Percentiles rank a stretch among this genome's conserved stretches.
These are phyloP conservation scores for Kryptolebias marmoratus DNA, from an alignment of 2,113 vertebrate genomes.

Conservation along the genomic window DNA sequence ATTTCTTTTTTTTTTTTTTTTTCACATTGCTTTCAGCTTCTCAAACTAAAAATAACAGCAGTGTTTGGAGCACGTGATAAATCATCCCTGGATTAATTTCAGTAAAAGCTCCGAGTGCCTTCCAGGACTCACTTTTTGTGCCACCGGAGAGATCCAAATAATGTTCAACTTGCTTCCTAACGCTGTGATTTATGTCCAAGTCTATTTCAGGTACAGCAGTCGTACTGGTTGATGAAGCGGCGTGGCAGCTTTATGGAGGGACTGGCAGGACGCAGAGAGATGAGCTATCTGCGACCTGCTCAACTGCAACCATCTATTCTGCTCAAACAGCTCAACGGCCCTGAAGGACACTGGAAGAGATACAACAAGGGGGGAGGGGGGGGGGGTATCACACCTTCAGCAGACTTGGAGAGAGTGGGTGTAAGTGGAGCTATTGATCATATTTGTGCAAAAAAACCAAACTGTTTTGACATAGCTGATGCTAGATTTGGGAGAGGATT, in stretches of 20 bases:
- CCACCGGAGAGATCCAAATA: conserved; percentile 35
- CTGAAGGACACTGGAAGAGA: conserved; percentile 22
- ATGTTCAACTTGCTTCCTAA: conserved; percentile 24
- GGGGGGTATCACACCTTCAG: conserved; percentile 49
- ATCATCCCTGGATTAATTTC: conserved; percentile 31
- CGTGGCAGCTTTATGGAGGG: conserved; percentile 33
- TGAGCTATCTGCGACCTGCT: conserved; percentile 7
- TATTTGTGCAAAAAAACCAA: no score
- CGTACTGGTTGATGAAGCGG: conserved; percentile 16
- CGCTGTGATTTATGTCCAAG: conserved; percentile 43
- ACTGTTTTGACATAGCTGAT: no score
- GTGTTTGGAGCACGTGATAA: conserved; percentile 19
- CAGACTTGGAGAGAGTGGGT: no score
- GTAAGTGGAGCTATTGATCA: no score
- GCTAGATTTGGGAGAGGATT: no score
- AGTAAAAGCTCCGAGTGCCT: conserved; percentile 41
- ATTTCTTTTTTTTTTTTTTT: neutral
- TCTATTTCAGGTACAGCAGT: conserved; percentile 47
- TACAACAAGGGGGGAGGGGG: neutral
- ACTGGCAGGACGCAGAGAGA: neutral
- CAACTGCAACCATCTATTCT: conserved; percentile 35
- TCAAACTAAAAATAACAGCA: conserved; percentile 39
- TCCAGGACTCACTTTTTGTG: conserved; percentile 14
- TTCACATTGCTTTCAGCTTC: neutral
- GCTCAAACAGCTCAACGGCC: conserved; percentile 20